Conservation (phyloP, 2,888 invertebrate species). For the Rhabditoides inermis region DNA sequence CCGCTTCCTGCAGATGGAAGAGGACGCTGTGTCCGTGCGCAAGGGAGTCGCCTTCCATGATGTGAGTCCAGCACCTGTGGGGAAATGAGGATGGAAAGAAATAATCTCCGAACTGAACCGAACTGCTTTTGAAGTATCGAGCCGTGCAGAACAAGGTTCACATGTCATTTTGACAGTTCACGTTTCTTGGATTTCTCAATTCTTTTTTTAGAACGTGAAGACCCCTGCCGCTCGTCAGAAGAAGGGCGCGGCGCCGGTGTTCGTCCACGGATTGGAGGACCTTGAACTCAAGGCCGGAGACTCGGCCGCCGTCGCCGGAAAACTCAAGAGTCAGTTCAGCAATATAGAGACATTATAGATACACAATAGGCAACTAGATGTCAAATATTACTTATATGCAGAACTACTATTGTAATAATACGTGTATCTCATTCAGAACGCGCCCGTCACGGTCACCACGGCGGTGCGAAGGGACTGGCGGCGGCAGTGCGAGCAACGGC, state of each 20-base stretch:
- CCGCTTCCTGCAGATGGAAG: conserved; percentile 26
- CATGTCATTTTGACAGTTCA: neutral
- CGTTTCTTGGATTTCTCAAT: neutral
- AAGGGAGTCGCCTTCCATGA: conserved; percentile 30
- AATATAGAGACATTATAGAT: neutral
- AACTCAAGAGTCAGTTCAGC: conserved; percentile 21
- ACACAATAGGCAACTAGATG: neutral
- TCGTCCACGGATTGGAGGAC: conserved; percentile 47
- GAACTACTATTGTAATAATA: too few relatives aligned
- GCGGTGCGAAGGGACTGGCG: neutral
- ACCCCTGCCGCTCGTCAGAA: conserved; percentile 19
- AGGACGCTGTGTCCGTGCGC: conserved; percentile 20
- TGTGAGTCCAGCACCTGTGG: conserved; percentile 8
- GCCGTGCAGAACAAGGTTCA: too few relatives aligned
- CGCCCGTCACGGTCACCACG: neutral
- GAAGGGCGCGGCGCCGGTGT: conserved; percentile 42
- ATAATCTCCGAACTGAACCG: neutral
- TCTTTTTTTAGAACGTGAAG: conserved; percentile 14
- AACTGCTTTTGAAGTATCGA: neutral
- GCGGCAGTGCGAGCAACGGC: neutral
- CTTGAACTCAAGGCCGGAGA: conserved; percentile 49
- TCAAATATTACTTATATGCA: neutral
- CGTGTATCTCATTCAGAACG: too few relatives aligned
- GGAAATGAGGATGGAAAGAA: too few relatives aligned
- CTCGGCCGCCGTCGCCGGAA: conserved; percentile 46